Percentiles rank a stretch among this genome's conserved stretches.
Conservation (phyloP, 2,797 vertebrate genomes). For the Oreochromis grahami region DNA sequence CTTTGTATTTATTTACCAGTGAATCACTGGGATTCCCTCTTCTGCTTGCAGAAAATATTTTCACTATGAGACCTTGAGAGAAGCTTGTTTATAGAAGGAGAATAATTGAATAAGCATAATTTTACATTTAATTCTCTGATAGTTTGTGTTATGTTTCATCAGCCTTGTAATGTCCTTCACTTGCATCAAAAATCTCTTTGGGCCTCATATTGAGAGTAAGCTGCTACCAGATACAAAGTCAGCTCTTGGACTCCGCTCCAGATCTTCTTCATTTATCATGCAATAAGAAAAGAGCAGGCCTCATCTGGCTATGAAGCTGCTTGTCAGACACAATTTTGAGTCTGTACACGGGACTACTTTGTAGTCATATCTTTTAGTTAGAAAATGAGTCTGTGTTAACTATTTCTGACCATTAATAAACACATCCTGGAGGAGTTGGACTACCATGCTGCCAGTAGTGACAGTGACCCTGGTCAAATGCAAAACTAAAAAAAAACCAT, state of each 20-base stretch:
- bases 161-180: neutral
- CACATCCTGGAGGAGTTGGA: neutral
- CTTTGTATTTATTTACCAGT: neutral
- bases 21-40: neutral
- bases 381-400: neutral
- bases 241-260: neutral
- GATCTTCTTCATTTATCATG: neutral
- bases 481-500: neutral
- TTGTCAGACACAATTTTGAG: neutral
- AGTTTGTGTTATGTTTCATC: neutral
- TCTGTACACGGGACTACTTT: neutral
- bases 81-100: neutral
- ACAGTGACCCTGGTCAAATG: neutral
- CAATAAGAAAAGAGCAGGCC: neutral
- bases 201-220: neutral
- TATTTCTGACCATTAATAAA: neutral
- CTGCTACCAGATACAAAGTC: accelerated
- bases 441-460: neutral
- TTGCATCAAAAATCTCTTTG: neutral
- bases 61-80: neutral
- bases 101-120: neutral
- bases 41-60: neutral
- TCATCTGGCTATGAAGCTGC: neutral
- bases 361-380: accelerated
- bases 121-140: neutral